These are phyloP conservation scores for Corydoras sp. DNA, from an alignment of 2,113 vertebrate species.

Conservation along the genomic window DNA sequence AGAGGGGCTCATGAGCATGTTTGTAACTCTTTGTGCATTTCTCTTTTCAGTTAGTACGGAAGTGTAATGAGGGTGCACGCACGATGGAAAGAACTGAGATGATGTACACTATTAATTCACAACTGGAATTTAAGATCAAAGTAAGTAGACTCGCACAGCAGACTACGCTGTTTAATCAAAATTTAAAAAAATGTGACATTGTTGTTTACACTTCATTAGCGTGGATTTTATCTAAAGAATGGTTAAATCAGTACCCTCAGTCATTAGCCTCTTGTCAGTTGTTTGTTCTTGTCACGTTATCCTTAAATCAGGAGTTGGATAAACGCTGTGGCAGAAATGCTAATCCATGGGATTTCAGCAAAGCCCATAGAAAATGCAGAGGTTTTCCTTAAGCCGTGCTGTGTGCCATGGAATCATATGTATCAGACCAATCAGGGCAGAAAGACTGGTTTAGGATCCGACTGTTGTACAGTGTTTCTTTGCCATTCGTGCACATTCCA, in stretches of 20 bases:
- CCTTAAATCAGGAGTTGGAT: neutral
- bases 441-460: neutral
- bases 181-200: too few species aligned
- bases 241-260: too few species aligned
- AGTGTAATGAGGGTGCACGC: slow-evolving; percentile 93
- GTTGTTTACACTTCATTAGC: too few species aligned
- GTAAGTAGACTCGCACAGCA: slow-evolving; percentile 54
- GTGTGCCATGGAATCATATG: neutral
- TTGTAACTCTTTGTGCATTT: slow-evolving; percentile 22
- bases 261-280: too few species aligned
- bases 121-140: slow-evolving; percentile 97
- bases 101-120: slow-evolving; percentile 97
- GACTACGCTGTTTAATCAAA: too few species aligned
- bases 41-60: slow-evolving; percentile 78
- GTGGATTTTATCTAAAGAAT: too few species aligned
- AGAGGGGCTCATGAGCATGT: neutral
- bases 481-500: neutral
- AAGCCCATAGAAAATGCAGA: slow-evolving; percentile 4
- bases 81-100: slow-evolving; percentile 96
- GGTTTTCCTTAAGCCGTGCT: neutral
- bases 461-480: neutral
- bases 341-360: slow-evolving; percentile 1
- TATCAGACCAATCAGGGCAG: neutral
- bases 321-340: neutral
- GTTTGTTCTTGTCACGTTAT: neutral